Evolutionary conservation across 2,113 vertebrate genomes (phyloP), one percentile per base, ranked within the genome.

Genomic region (Castor canadensis): DNA sequence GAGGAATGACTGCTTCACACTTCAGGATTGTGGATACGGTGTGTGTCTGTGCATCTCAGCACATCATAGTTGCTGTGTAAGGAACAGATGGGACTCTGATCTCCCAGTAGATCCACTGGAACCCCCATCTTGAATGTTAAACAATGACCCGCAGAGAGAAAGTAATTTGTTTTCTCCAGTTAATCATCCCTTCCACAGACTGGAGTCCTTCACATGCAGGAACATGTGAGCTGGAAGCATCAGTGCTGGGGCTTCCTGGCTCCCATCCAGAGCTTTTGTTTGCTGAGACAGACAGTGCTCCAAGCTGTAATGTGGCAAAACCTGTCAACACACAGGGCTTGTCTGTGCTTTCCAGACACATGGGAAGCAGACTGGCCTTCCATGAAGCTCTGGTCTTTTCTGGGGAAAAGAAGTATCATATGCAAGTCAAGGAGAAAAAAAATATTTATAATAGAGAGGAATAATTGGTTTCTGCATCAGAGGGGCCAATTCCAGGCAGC

Each of bases 251-350:
- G 77, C 87, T 84, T 75, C 56, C 77, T 91, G 87, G 84, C 64
- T 92, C 26, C 49, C 43, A 2, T 64, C 85, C 95, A 96, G 66
- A 94, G 43, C 43, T 87, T 95, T 96, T 94, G 64, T 85, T 97
- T 83, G 87, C 75, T 43, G 91, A 97, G 77, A 93, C 60, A 89
- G 93, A 96, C 93, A 66, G 62, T 60, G 66, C 93, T 94, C 66
- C 52, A 91, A 91, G 75, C 73, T 87, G 56, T 45, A 91, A 91
- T 79, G 32, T 97, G 81, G 72, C 88, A 95, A 96, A 96, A 49
- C 30, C 82, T 88, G 84, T 95, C 79, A 79, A 75, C 89, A 71
- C 19, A 13, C 0, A 35, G 87, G 22, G 26, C 47, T 95, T 82
- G 94, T 64, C 7, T 73, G 10, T 95, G 89, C 15, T 73, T 56